Percentiles rank a stretch among this genome's conserved stretches.
Conservation (phyloP, 2,888 invertebrate species). For the Stenodera caucasica region DNA sequence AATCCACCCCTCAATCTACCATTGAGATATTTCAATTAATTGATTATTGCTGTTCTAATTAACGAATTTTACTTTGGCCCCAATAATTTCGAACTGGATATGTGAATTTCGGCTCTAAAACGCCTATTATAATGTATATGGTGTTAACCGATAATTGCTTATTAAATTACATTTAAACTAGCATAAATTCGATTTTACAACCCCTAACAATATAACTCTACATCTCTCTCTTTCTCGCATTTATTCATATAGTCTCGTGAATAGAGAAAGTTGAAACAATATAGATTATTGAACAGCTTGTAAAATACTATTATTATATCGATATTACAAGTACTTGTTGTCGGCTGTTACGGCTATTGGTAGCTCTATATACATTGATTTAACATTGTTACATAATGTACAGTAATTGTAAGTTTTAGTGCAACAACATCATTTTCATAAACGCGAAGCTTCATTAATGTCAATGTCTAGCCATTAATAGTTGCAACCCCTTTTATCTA, state of each 20-base stretch:
- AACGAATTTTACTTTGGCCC: too few species aligned
- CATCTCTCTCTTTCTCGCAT: not conserved
- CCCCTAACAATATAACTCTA: not conserved
- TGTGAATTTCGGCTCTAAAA: too few species aligned
- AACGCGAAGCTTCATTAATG: constrained; percentile 3
- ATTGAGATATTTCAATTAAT: too few species aligned
- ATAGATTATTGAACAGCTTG: constrained; percentile 38
- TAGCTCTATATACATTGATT: constrained; percentile 35
- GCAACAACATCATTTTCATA: constrained; percentile 8
- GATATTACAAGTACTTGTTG: constrained; percentile 36
- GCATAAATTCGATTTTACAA: constrained; percentile 42
- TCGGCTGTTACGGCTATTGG: constrained; percentile 38
- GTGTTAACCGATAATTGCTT: constrained; percentile 47
- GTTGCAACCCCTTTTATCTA: not conserved
- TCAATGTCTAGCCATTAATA: constrained; percentile 6
- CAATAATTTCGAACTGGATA: too few species aligned
- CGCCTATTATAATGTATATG: not conserved
- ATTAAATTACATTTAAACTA: constrained; percentile 46
- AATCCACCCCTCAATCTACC: too few species aligned
- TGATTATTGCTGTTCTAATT: too few species aligned
- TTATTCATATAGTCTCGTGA: too few species aligned
- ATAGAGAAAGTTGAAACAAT: constrained; percentile 47
- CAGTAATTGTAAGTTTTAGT: constrained; percentile 18
- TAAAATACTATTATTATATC: constrained; percentile 40
- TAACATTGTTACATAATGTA: constrained; percentile 30